Percentiles rank a stretch among this genome's conserved stretches.
These are phyloP conservation scores for Emys orbicularis DNA, from an alignment of 2,797 vertebrate species.

Conservation along the genomic window DNA sequence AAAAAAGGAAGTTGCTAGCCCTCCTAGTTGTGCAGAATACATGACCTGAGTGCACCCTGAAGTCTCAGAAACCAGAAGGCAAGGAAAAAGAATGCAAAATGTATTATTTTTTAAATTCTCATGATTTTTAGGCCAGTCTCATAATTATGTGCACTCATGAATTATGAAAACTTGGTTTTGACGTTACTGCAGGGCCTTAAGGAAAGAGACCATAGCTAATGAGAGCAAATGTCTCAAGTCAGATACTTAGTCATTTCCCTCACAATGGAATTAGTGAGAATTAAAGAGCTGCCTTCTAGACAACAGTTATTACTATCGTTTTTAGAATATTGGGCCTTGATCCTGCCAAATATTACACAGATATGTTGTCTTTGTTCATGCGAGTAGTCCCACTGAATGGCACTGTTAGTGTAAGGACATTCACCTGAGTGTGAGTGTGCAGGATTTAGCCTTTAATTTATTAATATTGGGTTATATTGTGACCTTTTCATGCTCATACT, in stretches of 20 bases:
- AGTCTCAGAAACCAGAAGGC: not conserved
- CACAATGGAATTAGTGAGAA: not conserved
- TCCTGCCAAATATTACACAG: not conserved
- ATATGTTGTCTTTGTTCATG: not conserved
- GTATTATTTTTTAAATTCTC: not conserved
- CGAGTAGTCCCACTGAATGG: accelerated
- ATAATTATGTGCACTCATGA: accelerated
- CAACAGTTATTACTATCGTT: not conserved
- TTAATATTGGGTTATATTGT: not conserved
- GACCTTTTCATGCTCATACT: not conserved
- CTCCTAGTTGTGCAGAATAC: not conserved
- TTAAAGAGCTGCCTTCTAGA: not conserved
- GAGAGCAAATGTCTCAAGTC: not conserved
- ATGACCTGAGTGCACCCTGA: accelerated
- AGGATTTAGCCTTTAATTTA: not conserved
- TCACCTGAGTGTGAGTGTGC: not conserved
- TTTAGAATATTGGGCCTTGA: not conserved
- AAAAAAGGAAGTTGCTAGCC: not conserved
- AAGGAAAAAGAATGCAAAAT: not conserved
- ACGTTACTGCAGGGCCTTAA: not conserved
- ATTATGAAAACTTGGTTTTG: not conserved
- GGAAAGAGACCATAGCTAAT: accelerated
- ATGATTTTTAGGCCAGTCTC: not conserved
- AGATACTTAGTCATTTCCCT: not conserved
- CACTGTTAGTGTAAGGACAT: not conserved